Base-by-base conservation (phyloP, 92 coral and sea anemone species). In the Bergia sp. region DNA sequence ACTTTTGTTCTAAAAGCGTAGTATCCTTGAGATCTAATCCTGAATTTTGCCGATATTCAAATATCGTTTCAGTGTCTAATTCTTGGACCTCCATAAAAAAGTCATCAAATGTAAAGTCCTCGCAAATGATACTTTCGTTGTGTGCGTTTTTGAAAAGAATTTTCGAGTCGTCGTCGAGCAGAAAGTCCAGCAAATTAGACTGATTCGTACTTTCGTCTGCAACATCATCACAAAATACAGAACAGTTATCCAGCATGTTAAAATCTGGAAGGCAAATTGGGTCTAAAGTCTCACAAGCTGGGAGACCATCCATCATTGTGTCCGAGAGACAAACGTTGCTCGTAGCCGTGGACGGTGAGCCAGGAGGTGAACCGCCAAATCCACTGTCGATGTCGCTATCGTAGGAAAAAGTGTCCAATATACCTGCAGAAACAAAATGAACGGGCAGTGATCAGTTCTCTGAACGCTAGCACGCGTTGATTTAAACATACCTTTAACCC, bases 351-450 rank as follows among this genome's bases (percentile, higher is more conserved):
- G 44, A 21, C 9, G 83, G 83, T 0, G 83, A 79, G 37, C 39
- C 37, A 0, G 83, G 69, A 11, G 83, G 67, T 37, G 83, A 79
- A 8, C 83, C 67, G 7, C 37, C 43, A 23, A 79, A 79, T 18
- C 82, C 82, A 29, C 83, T 79, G 49, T 53, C 58, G 58, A 53
- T 53, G 16, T 79, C 83, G 37, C 83, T 47, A 5, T 79, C 83
- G 67, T 36, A 49, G 41, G 83, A 47, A 11, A 78, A 47, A 2
- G 5, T 21, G 39, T 78, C 82, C 39, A 78, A 23, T 29, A 49
- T 16, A 53, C 41, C 83, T 79, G 40, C 8, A 29, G 41, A 21
- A 23, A 23, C 13, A 47, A 49, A 29, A 79, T 9, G 64, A 10
- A 10, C 13, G 10, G 13, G 13, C 58, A 12, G 16, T 53, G 18